phyloP scores from a whole-genome alignment of 2,888 invertebrate species.

The Plebejus anna region DNA sequence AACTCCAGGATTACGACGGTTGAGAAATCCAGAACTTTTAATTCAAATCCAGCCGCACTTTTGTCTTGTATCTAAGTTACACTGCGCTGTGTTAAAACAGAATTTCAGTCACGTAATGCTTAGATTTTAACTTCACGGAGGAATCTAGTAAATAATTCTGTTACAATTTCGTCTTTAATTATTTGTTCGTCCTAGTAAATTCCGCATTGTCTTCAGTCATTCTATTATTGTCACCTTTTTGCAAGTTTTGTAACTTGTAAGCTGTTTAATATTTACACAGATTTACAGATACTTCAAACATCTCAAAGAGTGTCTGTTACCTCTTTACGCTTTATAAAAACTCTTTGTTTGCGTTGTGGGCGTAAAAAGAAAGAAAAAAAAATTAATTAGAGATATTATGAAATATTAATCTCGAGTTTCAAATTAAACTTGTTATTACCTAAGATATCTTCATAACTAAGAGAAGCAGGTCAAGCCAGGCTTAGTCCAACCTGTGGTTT shows the following conservation, averaged over 20 bases:
- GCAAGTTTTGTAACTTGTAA: no score
- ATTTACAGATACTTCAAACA: no score
- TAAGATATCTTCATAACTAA: slow-evolving; percentile 1
- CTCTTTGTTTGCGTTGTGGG: no score
- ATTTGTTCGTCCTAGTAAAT: neutral
- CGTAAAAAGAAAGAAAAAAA: no score
- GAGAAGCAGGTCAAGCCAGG: neutral
- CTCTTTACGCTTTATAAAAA: no score
- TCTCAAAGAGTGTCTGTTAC: no score
- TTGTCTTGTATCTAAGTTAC: slow-evolving; percentile 26
- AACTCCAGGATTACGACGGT: slow-evolving; percentile 26
- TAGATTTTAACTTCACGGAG: slow-evolving; percentile 22
- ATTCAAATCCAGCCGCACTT: slow-evolving; percentile 30
- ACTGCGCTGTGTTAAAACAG: slow-evolving; percentile 16
- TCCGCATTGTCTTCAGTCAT: neutral
- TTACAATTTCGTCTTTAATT: neutral
- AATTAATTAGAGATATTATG: no score
- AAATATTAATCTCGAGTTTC: neutral
- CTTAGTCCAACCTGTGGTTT: neutral
- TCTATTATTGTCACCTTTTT: no score
- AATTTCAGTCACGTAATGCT: slow-evolving; percentile 26
- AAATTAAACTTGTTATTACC: neutral
- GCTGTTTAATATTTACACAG: no score
- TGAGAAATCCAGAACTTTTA: slow-evolving; percentile 29
- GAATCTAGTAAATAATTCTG: neutral